These are phyloP conservation scores for Drosophila mauritiana DNA, from an alignment of 1,140 invertebrate species.

Conservation along the genomic window DNA sequence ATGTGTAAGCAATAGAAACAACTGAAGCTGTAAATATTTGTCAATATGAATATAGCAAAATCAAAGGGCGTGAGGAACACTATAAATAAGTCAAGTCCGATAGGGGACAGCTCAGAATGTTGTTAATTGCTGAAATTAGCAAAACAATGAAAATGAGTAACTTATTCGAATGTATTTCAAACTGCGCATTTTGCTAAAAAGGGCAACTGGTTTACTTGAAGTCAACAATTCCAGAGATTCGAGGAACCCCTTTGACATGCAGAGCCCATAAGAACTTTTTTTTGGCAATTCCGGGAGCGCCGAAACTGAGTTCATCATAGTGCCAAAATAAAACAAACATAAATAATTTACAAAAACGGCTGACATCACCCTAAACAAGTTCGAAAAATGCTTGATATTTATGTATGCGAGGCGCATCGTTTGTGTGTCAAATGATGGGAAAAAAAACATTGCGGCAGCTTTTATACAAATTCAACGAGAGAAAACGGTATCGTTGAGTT, in stretches of 20 bases:
- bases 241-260: neutral
- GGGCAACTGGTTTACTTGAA: conserved; percentile 21
- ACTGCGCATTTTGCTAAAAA: conserved; percentile 46
- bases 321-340: conserved; percentile 37
- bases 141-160: conserved; percentile 30
- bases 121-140: conserved; percentile 45
- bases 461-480: conserved; percentile 38
- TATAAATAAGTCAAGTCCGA: conserved; percentile 7
- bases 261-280: neutral
- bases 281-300: neutral
- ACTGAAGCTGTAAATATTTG: neutral
- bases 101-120: conserved; percentile 16
- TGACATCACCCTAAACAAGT: conserved; percentile 75
- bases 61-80: neutral
- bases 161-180: conserved; percentile 4
- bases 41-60: too few relatives aligned
- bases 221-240: neutral
- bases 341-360: conserved; percentile 36
- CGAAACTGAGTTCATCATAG: neutral
- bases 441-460: conserved; percentile 47
- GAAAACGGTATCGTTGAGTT: too few relatives aligned
- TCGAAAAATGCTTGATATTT: conserved; percentile 37
- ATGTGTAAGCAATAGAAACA: neutral
- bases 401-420: conserved; percentile 32
- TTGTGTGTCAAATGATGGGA: conserved; percentile 43